These are phyloP conservation scores for Myripristis murdjan DNA, from an alignment of 2,797 vertebrate species.

Conservation along the genomic window DNA sequence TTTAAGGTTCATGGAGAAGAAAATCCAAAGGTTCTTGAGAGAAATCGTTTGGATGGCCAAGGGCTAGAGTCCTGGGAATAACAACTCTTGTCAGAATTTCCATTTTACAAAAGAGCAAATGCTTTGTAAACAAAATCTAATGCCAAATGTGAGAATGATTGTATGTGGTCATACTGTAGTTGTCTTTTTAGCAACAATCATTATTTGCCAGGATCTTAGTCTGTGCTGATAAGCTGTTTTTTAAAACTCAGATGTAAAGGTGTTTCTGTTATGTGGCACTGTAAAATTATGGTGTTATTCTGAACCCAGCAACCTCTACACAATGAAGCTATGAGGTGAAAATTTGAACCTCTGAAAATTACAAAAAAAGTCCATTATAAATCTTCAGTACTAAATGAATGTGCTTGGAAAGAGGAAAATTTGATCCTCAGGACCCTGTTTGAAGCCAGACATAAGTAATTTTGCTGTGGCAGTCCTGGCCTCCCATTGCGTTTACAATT, in stretches of 20 bases:
- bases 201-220: slow-evolving; percentile 35
- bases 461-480: slow-evolving; percentile 33
- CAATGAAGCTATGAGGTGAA: slow-evolving; percentile 62
- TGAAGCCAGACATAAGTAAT: slow-evolving; percentile 52
- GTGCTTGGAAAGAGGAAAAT: slow-evolving; percentile 41
- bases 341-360: slow-evolving; percentile 59
- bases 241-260: slow-evolving; percentile 15
- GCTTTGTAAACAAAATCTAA: slow-evolving; percentile 4
- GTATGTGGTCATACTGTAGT: not conserved
- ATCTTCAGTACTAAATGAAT: slow-evolving; percentile 62
- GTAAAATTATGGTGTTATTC: slow-evolving; percentile 53
- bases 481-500: slow-evolving; percentile 40
- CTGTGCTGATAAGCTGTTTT: slow-evolving; percentile 32
- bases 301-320: slow-evolving; percentile 45
- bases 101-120: slow-evolving; percentile 11
- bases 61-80: not conserved
- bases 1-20: slow-evolving; percentile 17
- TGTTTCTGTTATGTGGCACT: slow-evolving; percentile 35
- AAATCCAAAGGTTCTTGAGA: slow-evolving; percentile 18
- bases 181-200: slow-evolving; percentile 27
- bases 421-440: slow-evolving; percentile 26
- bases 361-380: slow-evolving; percentile 42
- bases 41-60: slow-evolving; percentile 32
- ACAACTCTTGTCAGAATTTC: slow-evolving; percentile 21
- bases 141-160: slow-evolving; percentile 22